Percentiles rank a stretch among this genome's conserved stretches.
Evolutionary conservation across 2,113 vertebrate species (phyloP).

Genomic region (Odontophorus gujanensis): DNA sequence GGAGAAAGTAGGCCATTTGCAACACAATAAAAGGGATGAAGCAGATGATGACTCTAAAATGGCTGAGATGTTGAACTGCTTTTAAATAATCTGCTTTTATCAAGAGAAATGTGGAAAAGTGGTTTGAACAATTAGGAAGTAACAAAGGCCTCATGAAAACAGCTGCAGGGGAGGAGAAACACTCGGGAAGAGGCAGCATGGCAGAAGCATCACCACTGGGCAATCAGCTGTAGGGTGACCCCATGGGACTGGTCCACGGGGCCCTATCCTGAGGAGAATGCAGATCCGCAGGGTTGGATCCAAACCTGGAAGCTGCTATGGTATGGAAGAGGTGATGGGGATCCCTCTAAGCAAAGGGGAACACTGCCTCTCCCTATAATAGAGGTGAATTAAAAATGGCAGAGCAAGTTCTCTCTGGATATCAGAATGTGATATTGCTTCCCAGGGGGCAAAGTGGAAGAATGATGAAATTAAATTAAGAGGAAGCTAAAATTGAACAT

Average conservation of each 20-base stretch:
- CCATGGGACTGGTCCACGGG: accelerated
- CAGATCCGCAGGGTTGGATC: not conserved
- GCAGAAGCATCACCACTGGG: not conserved
- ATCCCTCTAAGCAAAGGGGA: not conserved
- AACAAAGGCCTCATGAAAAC: conserved; percentile 47
- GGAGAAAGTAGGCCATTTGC: conserved; percentile 60
- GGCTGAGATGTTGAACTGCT: conserved; percentile 41
- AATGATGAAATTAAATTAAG: not conserved
- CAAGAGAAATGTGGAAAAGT: conserved; percentile 38
- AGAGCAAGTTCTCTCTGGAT: not conserved
- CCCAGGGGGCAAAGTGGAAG: not conserved
- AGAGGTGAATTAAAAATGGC: not conserved
- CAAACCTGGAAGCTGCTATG: not conserved
- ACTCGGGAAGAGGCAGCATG: not conserved
- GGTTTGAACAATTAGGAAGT: conserved; percentile 65
- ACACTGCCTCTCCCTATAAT: not conserved
- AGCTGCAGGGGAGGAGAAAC: not conserved
- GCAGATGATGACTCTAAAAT: conserved; percentile 35
- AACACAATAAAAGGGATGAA: conserved; percentile 57
- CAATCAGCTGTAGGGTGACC: not conserved
- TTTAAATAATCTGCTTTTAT: conserved; percentile 45
- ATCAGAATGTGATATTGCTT: not conserved
- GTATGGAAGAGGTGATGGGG: not conserved
- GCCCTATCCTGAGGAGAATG: not conserved
- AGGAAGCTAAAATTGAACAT: not conserved